A percentile compares a stretch with the other conserved stretches of the same genome.
Evolutionary conservation across 2,113 vertebrate genomes (phyloP).

Genomic region (Oryzias melastigma): DNA sequence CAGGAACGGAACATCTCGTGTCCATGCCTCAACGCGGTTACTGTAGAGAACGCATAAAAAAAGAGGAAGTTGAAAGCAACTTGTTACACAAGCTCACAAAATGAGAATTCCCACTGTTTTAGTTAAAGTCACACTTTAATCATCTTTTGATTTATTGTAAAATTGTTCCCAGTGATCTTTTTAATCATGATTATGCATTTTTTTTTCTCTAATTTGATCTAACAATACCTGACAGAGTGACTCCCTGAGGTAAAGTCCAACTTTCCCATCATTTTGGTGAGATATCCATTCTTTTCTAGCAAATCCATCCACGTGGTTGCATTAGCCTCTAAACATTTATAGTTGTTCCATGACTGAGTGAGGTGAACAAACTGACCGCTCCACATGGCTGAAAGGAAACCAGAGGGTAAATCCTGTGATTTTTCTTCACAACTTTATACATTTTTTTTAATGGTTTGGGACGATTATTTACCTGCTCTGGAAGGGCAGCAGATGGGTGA

Average conservation of each 20-base stretch:
- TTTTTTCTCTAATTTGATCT: not conserved
- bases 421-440: not conserved
- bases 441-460: not conserved
- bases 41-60: slow-evolving; percentile 65
- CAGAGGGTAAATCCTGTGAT: not conserved
- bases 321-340: slow-evolving; percentile 87
- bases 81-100: not conserved
- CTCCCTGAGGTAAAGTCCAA: slow-evolving; percentile 91
- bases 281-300: slow-evolving; percentile 84
- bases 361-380: slow-evolving; percentile 93
- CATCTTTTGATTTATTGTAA: no score
- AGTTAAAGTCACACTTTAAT: not conserved
- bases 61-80: slow-evolving; percentile 3
- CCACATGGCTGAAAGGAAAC: slow-evolving; percentile 86
- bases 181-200: no score
- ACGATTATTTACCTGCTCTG: slow-evolving; percentile 82
- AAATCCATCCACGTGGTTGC: slow-evolving; percentile 93
- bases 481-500: slow-evolving; percentile 98
- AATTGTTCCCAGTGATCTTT: no score
- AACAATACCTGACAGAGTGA: slow-evolving; percentile 90
- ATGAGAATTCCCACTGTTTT: slow-evolving; percentile 10
- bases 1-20: slow-evolving; percentile 87
- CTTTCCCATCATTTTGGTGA: slow-evolving; percentile 86
- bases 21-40: slow-evolving; percentile 97
- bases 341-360: slow-evolving; percentile 97